Evolutionary conservation across 2,113 vertebrate species (phyloP).

Genomic region (Oryzias woworae): DNA sequence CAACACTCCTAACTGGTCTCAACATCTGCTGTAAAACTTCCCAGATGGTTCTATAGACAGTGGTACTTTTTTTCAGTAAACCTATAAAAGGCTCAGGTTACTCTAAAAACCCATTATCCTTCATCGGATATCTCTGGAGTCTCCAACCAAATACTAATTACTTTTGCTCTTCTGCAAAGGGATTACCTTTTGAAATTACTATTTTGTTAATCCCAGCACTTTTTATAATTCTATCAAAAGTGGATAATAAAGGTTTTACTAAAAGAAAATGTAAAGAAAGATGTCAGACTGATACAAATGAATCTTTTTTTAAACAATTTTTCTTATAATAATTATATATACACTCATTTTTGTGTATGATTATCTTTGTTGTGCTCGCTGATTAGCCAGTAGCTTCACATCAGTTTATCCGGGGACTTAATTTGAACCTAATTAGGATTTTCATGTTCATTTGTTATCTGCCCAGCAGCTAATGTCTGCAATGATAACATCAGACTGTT

Average conservation of each 20-base stretch:
- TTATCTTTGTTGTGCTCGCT: slow-evolving; percentile 24
- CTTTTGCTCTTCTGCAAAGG: not conserved
- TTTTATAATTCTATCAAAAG: not conserved
- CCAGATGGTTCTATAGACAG: no score
- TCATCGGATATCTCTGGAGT: no score
- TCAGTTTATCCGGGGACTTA: slow-evolving; percentile 24
- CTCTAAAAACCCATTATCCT: no score
- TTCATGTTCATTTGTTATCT: slow-evolving; percentile 44
- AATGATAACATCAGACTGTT: slow-evolving; percentile 60
- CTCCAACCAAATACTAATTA: not conserved
- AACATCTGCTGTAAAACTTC: no score
- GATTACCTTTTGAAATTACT: not conserved
- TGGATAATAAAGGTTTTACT: not conserved
- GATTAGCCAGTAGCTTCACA: slow-evolving; percentile 20
- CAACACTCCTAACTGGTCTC: no score
- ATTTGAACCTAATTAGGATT: slow-evolving; percentile 53
- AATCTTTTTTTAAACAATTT: not conserved
- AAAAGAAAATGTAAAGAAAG: not conserved
- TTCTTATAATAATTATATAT: not conserved
- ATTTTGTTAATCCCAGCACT: no score
- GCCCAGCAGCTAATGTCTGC: slow-evolving; percentile 44
- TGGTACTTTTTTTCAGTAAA: no score
- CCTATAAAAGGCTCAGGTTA: no score
- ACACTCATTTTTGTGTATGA: not conserved
- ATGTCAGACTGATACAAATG: not conserved